Evolutionary conservation across 1,140 invertebrate species (phyloP), one percentile per base, ranked within the genome.

Genomic region (Zophobas atratus): DNA sequence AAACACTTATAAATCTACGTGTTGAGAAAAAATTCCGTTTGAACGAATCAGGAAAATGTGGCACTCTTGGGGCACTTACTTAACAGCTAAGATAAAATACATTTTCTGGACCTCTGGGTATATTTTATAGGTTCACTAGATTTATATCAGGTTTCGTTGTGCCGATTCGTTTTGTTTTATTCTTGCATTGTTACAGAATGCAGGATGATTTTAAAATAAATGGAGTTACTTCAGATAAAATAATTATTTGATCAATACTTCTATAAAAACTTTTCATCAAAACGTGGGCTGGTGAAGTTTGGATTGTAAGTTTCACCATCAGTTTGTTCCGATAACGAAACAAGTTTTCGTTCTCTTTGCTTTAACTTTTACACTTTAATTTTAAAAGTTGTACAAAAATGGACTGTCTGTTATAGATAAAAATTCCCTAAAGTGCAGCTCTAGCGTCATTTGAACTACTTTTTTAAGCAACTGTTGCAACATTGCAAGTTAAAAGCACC

Each of bases 311-410:
- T 46, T 46, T 8, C 6, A 2, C 49, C 2, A 20, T 6, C 8
- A 41, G 57, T 39, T 63, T 67, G 70, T 72, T 41, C 70, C 48
- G 70, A 41, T 51, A 56, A 72, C 48, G 33, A 72, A 51, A 72
- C 35, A 53, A 53, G 46, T 56, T 56, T 56, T 48, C 57, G n/a
- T 63, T 63, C 34, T 63, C n/a, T 71, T 53, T 33, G 48, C 38
- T 51, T 43, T 48, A 53, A 72, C 53, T 56, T 72, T 72, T 41
- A 6, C 41, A 36, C 60, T 67, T 67, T 67, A 41, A 67, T 67
- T 67, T 67, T 43, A 67, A 67, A 67, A 67, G 60, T 67, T 67
- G 8, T 41, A 43, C 39, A 43, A 67, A 67, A 67, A 67, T 67
- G 60, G 56, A 67, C 39, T 48, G 60, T n/a, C 39, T n/a, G 4